Evolutionary conservation across 2,113 vertebrate species (phyloP), one percentile per base, ranked within the genome.

Genomic region (Pollimyrus isidori): DNA sequence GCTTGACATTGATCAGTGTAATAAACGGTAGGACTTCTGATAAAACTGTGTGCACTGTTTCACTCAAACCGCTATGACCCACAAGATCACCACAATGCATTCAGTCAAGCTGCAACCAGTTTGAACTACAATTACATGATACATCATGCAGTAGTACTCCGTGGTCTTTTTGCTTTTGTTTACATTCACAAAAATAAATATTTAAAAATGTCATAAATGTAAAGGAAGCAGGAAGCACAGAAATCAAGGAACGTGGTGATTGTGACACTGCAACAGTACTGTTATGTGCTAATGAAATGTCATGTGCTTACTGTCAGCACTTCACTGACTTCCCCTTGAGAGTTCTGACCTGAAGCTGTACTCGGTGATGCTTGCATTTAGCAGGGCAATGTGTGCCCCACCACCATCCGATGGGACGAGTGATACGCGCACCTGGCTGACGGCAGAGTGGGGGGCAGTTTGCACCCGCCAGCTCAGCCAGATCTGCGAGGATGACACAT

Each of bases 381-480:
- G 94, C 6, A 97, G 94, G 1, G 95, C 95, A 0, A 96, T 94
- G 86, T 93, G 95, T 86, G 93, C 92, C 39, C 93, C 93, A 1
- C 92, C 92, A 73, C 95, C 96, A 11, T 97, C 96, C 0, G 94
- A 95, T 0, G 96, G 95, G 90, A 91, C 90, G 89, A 99, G 94
- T 87, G 97, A 97, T 91, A 99, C 94, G 0, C 96, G 97, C 45
- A 99, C 95, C 90, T 96, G 94, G 90, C 95, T 97, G 93, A 97
- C 95, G 0, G 97, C 94, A 56, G 96, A 95, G 0, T 98, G 97
- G 48, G 94, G 96, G 89, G 95, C 93, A 3, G 91, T 93, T 93
- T 97, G 96, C 30, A 99, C 93, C 90, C 96, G 92, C 98, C 98
- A 99, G 0, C 93, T 95, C 91, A 99, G 95, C 49, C 96, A 97